Evolutionary conservation across 1,140 invertebrate species (phyloP), one percentile per base, ranked within the genome.

Genomic region (Zaprionus inermis): DNA sequence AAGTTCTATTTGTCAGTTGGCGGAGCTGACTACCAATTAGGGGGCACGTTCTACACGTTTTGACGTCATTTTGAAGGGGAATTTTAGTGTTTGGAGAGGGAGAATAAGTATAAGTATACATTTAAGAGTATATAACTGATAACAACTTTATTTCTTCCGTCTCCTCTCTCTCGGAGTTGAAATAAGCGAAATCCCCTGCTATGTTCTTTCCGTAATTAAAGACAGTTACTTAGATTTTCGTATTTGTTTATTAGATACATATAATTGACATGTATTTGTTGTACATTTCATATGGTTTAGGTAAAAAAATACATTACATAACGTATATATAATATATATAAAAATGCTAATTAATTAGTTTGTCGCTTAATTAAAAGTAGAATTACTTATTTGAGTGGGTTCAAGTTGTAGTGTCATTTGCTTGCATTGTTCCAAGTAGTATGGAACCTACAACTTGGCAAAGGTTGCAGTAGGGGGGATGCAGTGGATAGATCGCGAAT

Each of bases 241-340:
- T 67, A 49, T 79, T 67, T 77, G 60, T 83, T 84, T 79, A 83
- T 83, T 83, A 79, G 67, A 44, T 70, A 79, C 82, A 72, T 51
- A 76, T 70, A 67, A 54, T 77, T 66, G 52, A 68, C 60, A 61
- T 61, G 55, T 54, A 67, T 68, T 79, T 49, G 68, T 79, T 76
- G 73, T 76, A 76, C 78, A 76, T 9, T 61, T 76, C 46, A 67
- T 75, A 76, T 66, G 61, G 80, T 84, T 84, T 80, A 84, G 49
- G 60, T 68, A 68, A 80, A 74, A 69, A 76, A 78, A 65, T 65
- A 65, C 52, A 65, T 65, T 81, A 81, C 52, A 72, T 70, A 60
- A 78, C 67, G 68, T 65, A 72, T 34, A 70, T 63, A 30, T 56
- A 36, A 36, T 54, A 64, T 63, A 54, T 51, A 71, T 64, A 72